Conservation (phyloP, 2,888 invertebrate genomes). For the Philhelius pedissequus region DNA sequence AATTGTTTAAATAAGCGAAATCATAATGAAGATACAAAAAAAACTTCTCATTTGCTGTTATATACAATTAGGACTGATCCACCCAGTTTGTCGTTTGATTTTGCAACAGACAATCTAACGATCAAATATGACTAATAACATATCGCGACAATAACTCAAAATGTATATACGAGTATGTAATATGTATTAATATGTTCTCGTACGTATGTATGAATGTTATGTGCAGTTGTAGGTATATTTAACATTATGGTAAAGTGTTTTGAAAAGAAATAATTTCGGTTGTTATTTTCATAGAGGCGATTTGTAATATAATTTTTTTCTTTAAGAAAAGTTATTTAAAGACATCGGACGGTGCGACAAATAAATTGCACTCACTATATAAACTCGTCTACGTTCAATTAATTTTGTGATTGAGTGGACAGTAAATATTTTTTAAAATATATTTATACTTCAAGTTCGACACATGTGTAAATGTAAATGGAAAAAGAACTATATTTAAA, state of each 20-base stretch:
- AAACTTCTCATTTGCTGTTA: no score
- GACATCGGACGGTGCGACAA: slow-evolving; percentile 29
- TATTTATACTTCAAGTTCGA: slow-evolving; percentile 23
- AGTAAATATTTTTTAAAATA: slow-evolving; percentile 14
- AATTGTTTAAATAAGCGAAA: no score
- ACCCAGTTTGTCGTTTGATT: neutral
- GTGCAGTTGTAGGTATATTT: no score
- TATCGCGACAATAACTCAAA: slow-evolving; percentile 4
- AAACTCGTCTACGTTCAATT: slow-evolving; percentile 61
- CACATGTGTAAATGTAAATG: slow-evolving; percentile 12
- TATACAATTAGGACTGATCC: no score
- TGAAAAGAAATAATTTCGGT: slow-evolving; percentile 46
- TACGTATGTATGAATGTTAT: no score
- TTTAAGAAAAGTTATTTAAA: slow-evolving; percentile 15
- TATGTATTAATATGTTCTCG: no score
- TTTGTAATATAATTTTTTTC: neutral
- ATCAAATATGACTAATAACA: slow-evolving; percentile 44
- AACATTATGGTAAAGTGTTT: slow-evolving; percentile 48
- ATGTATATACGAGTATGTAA: neutral
- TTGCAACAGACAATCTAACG: slow-evolving; percentile 17
- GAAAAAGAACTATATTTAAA: slow-evolving; percentile 2
- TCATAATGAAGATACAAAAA: no score
- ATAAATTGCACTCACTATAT: slow-evolving; percentile 53
- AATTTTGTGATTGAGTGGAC: slow-evolving; percentile 54
- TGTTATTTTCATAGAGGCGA: slow-evolving; percentile 18